Evolutionary conservation across 1,140 invertebrate species (phyloP).

Genomic region (Leptestheria dahalacensis): DNA sequence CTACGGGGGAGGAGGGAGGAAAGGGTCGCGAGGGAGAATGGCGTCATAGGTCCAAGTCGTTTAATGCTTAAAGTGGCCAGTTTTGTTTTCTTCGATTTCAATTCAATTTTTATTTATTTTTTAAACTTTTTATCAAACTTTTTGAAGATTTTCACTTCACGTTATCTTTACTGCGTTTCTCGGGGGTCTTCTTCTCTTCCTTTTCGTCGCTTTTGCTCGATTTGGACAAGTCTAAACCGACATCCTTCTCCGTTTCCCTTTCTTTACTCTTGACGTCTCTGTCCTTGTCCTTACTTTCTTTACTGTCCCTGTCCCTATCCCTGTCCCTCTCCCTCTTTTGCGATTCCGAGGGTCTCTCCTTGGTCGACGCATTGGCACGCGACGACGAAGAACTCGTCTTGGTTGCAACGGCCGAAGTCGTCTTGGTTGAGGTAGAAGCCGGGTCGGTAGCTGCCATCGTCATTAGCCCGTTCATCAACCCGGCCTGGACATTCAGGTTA

Average conservation of each 20-base stretch:
- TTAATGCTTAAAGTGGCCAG: too few relatives aligned
- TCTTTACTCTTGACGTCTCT: too few relatives aligned
- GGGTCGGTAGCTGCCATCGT: slow-evolving; percentile 9
- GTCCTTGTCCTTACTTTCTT: too few relatives aligned
- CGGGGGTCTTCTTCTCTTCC: background rate
- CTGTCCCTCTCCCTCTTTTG: too few relatives aligned
- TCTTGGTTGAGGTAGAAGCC: slow-evolving; percentile 11
- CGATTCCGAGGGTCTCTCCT: too few relatives aligned
- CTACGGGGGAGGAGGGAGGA: too few relatives aligned
- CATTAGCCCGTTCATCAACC: slow-evolving; percentile 14
- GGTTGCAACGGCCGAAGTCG: background rate
- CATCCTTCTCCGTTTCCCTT: background rate
- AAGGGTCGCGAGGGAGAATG: too few relatives aligned
- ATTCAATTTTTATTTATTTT: too few relatives aligned
- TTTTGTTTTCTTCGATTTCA: too few relatives aligned
- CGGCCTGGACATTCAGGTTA: slow-evolving; percentile 6
- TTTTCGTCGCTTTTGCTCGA: background rate
- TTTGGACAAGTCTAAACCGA: background rate
- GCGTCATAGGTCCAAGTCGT: too few relatives aligned
- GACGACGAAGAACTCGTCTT: slow-evolving; percentile 10
- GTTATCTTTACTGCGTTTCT: background rate
- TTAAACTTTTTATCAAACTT: too few relatives aligned
- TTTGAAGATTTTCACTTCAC: background rate
- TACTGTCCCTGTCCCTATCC: too few relatives aligned
- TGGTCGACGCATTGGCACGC: slow-evolving; percentile 5